Base-by-base conservation (phyloP, 2,888 invertebrate species). In the Halictus ligatus region DNA sequence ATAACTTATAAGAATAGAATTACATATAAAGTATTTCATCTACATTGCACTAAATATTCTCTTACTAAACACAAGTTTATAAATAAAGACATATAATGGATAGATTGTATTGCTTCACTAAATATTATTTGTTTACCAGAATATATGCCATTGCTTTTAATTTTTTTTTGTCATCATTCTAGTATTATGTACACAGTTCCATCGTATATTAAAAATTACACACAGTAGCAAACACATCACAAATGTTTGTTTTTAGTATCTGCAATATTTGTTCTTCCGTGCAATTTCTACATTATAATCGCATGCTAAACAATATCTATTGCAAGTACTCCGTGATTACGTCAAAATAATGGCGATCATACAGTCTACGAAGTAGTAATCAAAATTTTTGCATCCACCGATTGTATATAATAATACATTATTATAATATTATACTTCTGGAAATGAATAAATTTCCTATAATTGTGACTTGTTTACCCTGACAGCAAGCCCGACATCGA, bases 401-500 rank as follows among this genome's bases (percentile, higher is more conserved):
- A 71, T 40, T 43, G 12, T 21, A 1, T 13, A 43, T 43, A 40
- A 71, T 71, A 43, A 71, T 71, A n/a, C 40, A 6, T 40, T n/a
- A 71, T 71, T 71, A 71, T 43, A n/a, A 43, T 69, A 69, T 7
- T 35, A 50, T 58, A 58, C n/a, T 58, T 58, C 29, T 58, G 40
- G 10, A 54, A 18, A 29, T 54, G 35, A 58, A 75, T 10, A 50
- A 29, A 18, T 29, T 74, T 35, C 35, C 3, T n/a, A 21, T 29
- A 35, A 58, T 75, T 40, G 21, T 3, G 21, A 35, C 50, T n/a
- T 12, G n/a, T 40, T 58, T 58, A n/a, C 40, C 29, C n/a, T 40
- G 75, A 71, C 48, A 29, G 25, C 25, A 18, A 35, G 21, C 15
- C 43, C 10, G 25, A 75, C 25, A 25, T 15, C 21, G 50, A 29